These are phyloP conservation scores for Entomobrya proxima DNA, from an alignment of 2,888 invertebrate genomes.

Conservation along the genomic window DNA sequence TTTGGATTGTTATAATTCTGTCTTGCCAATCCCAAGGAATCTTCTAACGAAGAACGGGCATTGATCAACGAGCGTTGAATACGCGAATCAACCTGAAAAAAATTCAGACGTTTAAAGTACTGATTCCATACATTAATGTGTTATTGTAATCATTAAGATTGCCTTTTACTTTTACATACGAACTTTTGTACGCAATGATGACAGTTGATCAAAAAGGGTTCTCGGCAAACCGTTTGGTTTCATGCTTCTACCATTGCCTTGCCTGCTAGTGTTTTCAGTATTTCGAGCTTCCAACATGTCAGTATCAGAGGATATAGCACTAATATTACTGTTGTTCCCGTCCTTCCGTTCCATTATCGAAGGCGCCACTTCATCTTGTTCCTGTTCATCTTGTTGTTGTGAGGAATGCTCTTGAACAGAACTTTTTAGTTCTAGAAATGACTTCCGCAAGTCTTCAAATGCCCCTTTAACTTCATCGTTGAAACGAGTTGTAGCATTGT, in stretches of 20 bases:
- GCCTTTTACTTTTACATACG: slow-evolving; percentile 19
- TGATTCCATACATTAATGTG: background rate
- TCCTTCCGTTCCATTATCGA: background rate
- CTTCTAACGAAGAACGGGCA: slow-evolving; percentile 1
- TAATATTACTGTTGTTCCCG: no score
- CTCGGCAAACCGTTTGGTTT: background rate
- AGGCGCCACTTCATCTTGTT: background rate
- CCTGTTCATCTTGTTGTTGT: background rate
- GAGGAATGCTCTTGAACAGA: background rate
- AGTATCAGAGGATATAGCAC: no score
- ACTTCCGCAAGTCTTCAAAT: slow-evolving; percentile 26
- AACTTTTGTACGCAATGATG: slow-evolving; percentile 28
- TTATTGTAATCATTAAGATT: background rate
- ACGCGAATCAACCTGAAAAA: slow-evolving; percentile 16
- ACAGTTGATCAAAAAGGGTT: background rate
- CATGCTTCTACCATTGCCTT: background rate
- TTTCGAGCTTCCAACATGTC: background rate
- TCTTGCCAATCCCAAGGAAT: slow-evolving; percentile 1
- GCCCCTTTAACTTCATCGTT: slow-evolving; percentile 32
- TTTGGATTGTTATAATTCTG: slow-evolving; percentile 3
- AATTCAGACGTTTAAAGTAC: background rate
- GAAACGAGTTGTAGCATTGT: background rate
- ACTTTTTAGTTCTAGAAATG: background rate
- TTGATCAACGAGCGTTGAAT: slow-evolving; percentile 1
- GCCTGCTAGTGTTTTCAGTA: background rate